phyloP scores from a whole-genome alignment of 2,113 vertebrate genomes.

The Falco punctatus region DNA sequence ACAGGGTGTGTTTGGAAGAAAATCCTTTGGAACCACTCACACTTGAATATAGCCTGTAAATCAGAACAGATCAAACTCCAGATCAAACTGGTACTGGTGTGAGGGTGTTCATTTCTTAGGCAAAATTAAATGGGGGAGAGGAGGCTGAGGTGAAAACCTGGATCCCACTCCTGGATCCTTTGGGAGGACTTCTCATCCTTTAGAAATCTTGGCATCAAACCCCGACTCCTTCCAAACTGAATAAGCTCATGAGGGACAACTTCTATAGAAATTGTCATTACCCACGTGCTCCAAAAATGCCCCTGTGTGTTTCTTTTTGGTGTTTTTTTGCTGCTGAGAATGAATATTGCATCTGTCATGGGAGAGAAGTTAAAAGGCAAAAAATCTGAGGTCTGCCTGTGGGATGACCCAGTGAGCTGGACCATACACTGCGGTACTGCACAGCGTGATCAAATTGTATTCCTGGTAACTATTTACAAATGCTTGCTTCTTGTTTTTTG shows the following conservation, averaged over 20 bases:
- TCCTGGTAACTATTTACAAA: constrained; percentile 24
- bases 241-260: not conserved
- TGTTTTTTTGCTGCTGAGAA: not conserved
- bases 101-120: not conserved
- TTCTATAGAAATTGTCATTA: not conserved
- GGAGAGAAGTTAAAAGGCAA: not conserved
- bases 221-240: not conserved
- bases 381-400: not conserved
- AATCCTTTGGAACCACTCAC: not conserved
- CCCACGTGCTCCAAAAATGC: not conserved
- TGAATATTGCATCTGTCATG: not conserved
- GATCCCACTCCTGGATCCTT: not conserved
- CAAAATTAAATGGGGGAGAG: not conserved
- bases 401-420: not conserved
- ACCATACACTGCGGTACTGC: not conserved
- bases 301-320: not conserved
- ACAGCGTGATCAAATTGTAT: not conserved
- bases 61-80: not conserved
- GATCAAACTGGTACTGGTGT: not conserved
- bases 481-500: not conserved
- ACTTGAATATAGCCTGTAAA: not conserved
- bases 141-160: not conserved
- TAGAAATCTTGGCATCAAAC: not conserved
- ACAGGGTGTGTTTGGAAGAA: not conserved
- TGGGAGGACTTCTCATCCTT: not conserved